Base-by-base conservation (phyloP, 2,888 invertebrate genomes). In the Litoditis marina region DNA sequence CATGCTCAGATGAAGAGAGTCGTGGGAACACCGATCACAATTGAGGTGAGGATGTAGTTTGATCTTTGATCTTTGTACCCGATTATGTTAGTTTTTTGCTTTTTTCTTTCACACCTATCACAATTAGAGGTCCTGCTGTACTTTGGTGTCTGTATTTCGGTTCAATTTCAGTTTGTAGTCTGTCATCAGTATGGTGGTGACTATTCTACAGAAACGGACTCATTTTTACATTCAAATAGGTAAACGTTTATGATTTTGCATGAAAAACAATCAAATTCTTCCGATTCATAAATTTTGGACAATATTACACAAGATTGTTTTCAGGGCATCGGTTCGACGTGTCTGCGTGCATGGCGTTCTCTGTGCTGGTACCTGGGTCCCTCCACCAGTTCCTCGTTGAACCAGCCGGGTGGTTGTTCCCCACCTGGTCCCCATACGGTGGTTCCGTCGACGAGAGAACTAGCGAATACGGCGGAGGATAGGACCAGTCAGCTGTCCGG, bases 321-420 rank as follows among this genome's bases (percentile, higher is more conserved):
- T n/a, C n/a, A n/a, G n/a, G n/a, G n/a, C n/a, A n/a, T n/a, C n/a
- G n/a, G n/a, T n/a, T n/a, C n/a, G n/a, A n/a, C n/a, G n/a, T n/a
- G n/a, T n/a, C n/a, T n/a, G 8, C 55, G 62, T 22, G 42, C 67
- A 7, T 78, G 74, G 63, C 52, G 59, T 4, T 53, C 68, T 39
- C 65, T 82, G 27, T 62, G 71, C 13, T 56, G 63, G 30, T 78
- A 82, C 61, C 77, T 80, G 50, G 81, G 78, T 8, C 76, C 77
- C 7, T 77, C 76, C 13, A 77, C 75, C 22, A 76, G 76, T 52
- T 74, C 73, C 1, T 76, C 76, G 7, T 60, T 57, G 2, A 19
- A 28, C 22, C 58, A 52, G 25, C 57, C 57, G 6, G 63, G 55
- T 11, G 58, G 63, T 63, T 52, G 42, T 2, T 52, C 52, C 13